Evolutionary conservation across 2,888 invertebrate species (phyloP).

Genomic region (Diogma glabrata): DNA sequence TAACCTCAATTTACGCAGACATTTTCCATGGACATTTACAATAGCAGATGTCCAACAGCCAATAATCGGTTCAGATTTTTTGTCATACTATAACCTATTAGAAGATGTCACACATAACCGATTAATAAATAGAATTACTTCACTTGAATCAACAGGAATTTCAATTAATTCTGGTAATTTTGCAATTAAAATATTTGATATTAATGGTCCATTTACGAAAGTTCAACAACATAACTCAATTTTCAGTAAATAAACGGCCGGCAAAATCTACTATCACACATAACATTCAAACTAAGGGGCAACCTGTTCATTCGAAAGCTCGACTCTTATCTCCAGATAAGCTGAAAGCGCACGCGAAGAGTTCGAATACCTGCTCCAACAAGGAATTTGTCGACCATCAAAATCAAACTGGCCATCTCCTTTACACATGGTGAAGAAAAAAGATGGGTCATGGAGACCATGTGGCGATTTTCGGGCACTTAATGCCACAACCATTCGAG

Average conservation of each 20-base stretch:
- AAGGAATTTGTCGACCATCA: background rate
- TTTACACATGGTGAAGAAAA: background rate
- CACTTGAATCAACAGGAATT: too few species aligned
- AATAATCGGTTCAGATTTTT: background rate
- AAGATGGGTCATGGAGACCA: too few species aligned
- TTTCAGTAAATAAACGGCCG: too few species aligned
- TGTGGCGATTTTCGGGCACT: too few species aligned
- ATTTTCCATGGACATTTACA: background rate
- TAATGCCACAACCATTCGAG: too few species aligned
- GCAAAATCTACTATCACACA: too few species aligned
- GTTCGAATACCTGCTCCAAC: background rate
- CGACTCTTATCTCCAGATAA: slow-evolving; percentile 10
- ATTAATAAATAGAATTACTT: too few species aligned
- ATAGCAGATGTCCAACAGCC: background rate
- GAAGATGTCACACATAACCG: background rate
- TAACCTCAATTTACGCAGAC: slow-evolving; percentile 6
- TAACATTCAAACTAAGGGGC: slow-evolving; percentile 3
- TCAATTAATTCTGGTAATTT: too few species aligned
- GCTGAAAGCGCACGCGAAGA: background rate
- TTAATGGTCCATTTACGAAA: too few species aligned
- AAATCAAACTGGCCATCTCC: background rate
- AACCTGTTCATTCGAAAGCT: slow-evolving; percentile 10
- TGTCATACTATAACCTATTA: too few species aligned
- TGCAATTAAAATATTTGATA: too few species aligned
- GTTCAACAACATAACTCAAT: too few species aligned